Percentiles rank a stretch among this genome's conserved stretches.
Conservation (phyloP, 2,888 invertebrate genomes). For the Andrena dorsata region DNA sequence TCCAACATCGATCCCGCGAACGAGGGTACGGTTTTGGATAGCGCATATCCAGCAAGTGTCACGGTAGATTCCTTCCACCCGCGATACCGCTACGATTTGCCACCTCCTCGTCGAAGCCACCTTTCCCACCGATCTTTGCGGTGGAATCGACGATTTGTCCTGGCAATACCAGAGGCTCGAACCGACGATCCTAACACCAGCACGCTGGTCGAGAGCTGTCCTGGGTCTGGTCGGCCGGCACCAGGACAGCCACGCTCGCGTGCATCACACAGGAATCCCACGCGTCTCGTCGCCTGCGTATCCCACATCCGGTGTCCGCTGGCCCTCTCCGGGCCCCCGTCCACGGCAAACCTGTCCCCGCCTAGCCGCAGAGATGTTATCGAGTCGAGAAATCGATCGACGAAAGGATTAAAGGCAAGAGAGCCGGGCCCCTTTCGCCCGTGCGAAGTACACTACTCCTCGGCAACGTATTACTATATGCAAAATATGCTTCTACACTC, state of each 20-base stretch:
- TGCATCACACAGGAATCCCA: conserved; percentile 73
- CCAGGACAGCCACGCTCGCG: conserved; percentile 45
- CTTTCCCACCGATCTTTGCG: conserved; percentile 14
- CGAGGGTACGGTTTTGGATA: background rate
- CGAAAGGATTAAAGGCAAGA: conserved; percentile 49
- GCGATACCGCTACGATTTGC: conserved; percentile 19
- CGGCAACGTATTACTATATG: conserved; percentile 1
- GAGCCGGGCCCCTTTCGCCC: background rate
- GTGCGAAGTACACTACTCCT: background rate
- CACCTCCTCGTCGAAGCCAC: background rate
- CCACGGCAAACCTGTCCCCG: conserved; percentile 70
- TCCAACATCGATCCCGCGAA: background rate
- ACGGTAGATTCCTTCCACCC: background rate
- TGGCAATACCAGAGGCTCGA: background rate
- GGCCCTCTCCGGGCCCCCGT: conserved; percentile 59
- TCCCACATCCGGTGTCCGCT: conserved; percentile 79
- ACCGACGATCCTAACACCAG: conserved; percentile 33
- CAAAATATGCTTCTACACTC: background rate
- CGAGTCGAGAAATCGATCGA: conserved; percentile 65
- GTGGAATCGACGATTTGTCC: conserved; percentile 51
- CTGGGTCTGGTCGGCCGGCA: background rate
- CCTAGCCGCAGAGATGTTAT: conserved; percentile 52
- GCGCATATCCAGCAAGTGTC: background rate
- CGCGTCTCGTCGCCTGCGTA: conserved; percentile 78
- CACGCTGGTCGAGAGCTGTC: conserved; percentile 29